Evolutionary conservation across 2,888 invertebrate genomes (phyloP).

Genomic region (Panopea generosa): DNA sequence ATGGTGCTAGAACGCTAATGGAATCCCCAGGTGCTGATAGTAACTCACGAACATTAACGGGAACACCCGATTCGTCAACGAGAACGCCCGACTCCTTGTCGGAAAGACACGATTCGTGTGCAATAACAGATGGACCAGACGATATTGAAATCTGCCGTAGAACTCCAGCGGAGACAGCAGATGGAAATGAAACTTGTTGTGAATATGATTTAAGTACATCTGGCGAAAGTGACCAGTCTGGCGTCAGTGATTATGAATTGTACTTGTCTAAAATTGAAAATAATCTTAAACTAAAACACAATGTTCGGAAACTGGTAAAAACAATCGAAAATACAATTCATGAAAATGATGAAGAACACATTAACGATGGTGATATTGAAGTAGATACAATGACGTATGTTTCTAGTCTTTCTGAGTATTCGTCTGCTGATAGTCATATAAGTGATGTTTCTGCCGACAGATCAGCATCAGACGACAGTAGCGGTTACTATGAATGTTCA

Average conservation of each 20-base stretch:
- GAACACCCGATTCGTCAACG: slow-evolving; percentile 53
- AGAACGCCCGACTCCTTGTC: slow-evolving; percentile 50
- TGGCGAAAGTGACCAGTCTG: slow-evolving; percentile 56
- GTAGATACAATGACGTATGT: slow-evolving; percentile 62
- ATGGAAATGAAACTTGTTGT: slow-evolving; percentile 40
- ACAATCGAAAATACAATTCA: slow-evolving; percentile 40
- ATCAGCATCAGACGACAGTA: slow-evolving; percentile 68
- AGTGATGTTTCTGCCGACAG: slow-evolving; percentile 65
- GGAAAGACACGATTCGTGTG: slow-evolving; percentile 53
- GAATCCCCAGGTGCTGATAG: slow-evolving; percentile 49
- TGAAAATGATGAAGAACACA: slow-evolving; percentile 25
- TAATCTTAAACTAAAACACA: slow-evolving; percentile 56
- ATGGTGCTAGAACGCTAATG: slow-evolving; percentile 34
- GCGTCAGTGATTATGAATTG: slow-evolving; percentile 49
- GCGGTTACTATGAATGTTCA: slow-evolving; percentile 66
- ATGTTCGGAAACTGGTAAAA: slow-evolving; percentile 53
- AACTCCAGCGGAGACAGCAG: slow-evolving; percentile 4
- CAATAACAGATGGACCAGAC: slow-evolving; percentile 34
- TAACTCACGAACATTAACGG: slow-evolving; percentile 57
- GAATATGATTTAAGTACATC: slow-evolving; percentile 58
- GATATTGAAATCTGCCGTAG: background rate
- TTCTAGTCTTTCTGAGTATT: slow-evolving; percentile 66
- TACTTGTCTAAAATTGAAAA: slow-evolving; percentile 61
- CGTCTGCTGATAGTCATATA: slow-evolving; percentile 61
- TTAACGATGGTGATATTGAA: slow-evolving; percentile 16